Percentiles rank a stretch among this genome's conserved stretches.
Conservation (phyloP, 2,113 vertebrate species). For the human region DNA sequence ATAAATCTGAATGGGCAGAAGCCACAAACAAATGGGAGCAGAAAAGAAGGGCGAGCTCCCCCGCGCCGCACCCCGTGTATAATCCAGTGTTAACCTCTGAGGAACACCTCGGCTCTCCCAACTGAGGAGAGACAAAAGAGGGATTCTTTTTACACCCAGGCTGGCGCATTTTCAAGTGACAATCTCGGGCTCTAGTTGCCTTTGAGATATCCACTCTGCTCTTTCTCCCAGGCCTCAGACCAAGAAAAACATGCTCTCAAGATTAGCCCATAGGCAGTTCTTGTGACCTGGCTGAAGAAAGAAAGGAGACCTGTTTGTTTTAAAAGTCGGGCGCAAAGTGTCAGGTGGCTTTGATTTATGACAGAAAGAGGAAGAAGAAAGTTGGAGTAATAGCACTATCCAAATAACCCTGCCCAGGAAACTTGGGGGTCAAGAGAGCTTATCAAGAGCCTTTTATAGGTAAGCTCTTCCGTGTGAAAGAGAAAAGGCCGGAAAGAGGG, state of each 20-base stretch:
- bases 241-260: conserved; percentile 64
- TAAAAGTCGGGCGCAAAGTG: conserved; percentile 54
- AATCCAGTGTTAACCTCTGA: neutral
- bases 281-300: conserved; percentile 67
- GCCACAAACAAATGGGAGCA: neutral
- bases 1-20: neutral
- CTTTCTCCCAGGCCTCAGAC: conserved; percentile 50
- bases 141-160: conserved; percentile 35
- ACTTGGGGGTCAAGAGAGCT: conserved; percentile 48
- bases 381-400: conserved; percentile 47
- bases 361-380: conserved; percentile 68
- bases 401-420: conserved; percentile 63
- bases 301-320: conserved; percentile 65
- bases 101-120: neutral
- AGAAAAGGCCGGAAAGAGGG: neutral
- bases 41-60: neutral
- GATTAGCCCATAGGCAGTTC: conserved; percentile 53
- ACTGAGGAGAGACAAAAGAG: conserved; percentile 10
- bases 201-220: conserved; percentile 21
- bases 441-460: conserved; percentile 25
- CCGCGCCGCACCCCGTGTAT: neutral
- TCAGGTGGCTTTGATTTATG: conserved; percentile 72
- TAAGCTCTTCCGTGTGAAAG: neutral
- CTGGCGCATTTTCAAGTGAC: conserved; percentile 14
- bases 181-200: neutral